phyloP scores from a whole-genome alignment of 1,140 invertebrate genomes.

The Drosophila murphyi region DNA sequence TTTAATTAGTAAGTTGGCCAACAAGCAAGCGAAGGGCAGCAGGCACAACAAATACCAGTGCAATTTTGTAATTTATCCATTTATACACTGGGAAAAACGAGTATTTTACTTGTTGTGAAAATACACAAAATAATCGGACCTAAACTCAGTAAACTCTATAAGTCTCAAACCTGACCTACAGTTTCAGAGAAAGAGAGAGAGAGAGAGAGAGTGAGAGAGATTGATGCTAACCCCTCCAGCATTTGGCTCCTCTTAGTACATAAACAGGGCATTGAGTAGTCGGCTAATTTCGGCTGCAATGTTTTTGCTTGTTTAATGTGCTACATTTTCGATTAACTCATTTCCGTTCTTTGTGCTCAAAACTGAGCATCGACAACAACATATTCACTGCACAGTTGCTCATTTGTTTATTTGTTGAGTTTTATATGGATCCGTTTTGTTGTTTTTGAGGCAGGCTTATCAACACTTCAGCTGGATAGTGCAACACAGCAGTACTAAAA shows the following conservation, averaged over 20 bases:
- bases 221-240: too few relatives aligned
- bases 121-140: too few relatives aligned
- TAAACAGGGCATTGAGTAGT: too few relatives aligned
- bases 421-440: constrained; percentile 40
- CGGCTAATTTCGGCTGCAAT: too few relatives aligned
- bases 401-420: constrained; percentile 13
- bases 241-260: too few relatives aligned
- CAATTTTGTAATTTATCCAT: constrained; percentile 27
- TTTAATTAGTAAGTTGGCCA: constrained; percentile 73
- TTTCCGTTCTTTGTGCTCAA: constrained; percentile 48
- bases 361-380: constrained; percentile 18
- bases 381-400: background rate
- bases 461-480: constrained; percentile 15
- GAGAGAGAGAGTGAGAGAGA: too few relatives aligned
- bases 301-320: constrained; percentile 16
- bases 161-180: too few relatives aligned
- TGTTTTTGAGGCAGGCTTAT: constrained; percentile 43
- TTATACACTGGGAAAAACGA: background rate
- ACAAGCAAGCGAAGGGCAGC: constrained; percentile 10
- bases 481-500: background rate
- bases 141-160: too few relatives aligned
- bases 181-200: too few relatives aligned
- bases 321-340: constrained; percentile 46
- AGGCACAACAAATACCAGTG: constrained; percentile 24
- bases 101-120: too few relatives aligned